phyloP scores from a whole-genome alignment of 2,888 invertebrate genomes.

The Drosophila stalkeri region DNA sequence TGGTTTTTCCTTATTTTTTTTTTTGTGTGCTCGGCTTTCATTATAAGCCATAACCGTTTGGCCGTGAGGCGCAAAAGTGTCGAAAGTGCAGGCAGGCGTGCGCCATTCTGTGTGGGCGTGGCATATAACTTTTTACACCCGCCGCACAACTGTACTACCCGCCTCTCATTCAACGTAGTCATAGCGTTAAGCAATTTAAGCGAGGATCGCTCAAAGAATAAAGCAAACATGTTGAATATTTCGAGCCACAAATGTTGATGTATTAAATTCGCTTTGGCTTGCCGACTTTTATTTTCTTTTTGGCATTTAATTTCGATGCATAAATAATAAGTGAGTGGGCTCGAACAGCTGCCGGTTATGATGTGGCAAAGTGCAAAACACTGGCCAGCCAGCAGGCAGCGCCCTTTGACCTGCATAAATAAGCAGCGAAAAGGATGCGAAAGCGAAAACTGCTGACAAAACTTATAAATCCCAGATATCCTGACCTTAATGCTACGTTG shows the following conservation, averaged over 20 bases:
- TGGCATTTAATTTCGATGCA: constrained; percentile 52
- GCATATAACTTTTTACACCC: constrained; percentile 49
- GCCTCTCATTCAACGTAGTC: background rate
- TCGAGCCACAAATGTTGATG: constrained; percentile 22
- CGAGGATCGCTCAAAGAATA: constrained; percentile 29
- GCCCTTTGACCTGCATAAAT: constrained; percentile 67
- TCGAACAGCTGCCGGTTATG: constrained; percentile 60
- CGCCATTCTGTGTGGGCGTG: constrained; percentile 54
- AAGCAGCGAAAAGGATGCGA: constrained; percentile 56
- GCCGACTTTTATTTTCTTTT: constrained; percentile 1
- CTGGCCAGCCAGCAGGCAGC: background rate
- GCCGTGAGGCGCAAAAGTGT: constrained; percentile 77
- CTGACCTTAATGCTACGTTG: constrained; percentile 82
- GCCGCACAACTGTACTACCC: no score
- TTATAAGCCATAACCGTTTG: constrained; percentile 77
- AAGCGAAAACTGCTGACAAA: constrained; percentile 76
- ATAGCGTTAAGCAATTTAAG: constrained; percentile 13
- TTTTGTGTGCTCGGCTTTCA: constrained; percentile 60
- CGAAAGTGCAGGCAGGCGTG: constrained; percentile 70
- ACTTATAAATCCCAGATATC: constrained; percentile 82
- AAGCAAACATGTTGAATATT: constrained; percentile 37
- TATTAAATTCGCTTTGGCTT: constrained; percentile 40
- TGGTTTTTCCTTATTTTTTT: constrained; percentile 56
- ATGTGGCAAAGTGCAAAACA: constrained; percentile 71
- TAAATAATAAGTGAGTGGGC: constrained; percentile 55